Evolutionary conservation across 2,113 vertebrate genomes (phyloP), one percentile per base, ranked within the genome.

Genomic region (Tupaia chinensis): DNA sequence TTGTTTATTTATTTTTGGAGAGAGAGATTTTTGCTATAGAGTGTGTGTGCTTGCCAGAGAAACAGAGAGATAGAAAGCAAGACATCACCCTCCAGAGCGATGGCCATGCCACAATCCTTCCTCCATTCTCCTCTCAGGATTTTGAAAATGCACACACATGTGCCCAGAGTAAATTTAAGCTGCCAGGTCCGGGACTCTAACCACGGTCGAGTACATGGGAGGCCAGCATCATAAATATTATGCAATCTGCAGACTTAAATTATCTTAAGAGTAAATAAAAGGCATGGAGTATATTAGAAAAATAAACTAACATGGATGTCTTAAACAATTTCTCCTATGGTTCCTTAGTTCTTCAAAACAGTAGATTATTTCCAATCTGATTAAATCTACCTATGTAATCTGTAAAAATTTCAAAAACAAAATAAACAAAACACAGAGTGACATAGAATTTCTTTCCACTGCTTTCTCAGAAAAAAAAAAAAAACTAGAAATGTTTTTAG

Each of bases 191-290:
- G 44, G 5, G 44, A 44, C 44, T 44, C 44, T 44, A 44, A 44
- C 44, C 44, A 44, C 44, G 44, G 44, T 44, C 44, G 44, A 44
- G 4, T 44, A 44, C 44, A 44, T 44, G 44, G 44, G 44, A 44
- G 44, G 3, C 44, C 44, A 44, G 44, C 44, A 44, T 44, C 44
- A 44, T 44, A 44, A 44, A 44, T 5, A 44, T 44, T 44, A 44
- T 44, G 44, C 44, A 44, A 44, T 44, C 44, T 44, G 44, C 44
- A 5, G 44, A 44, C 44, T 32, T 92, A 66, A 87, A 81, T 76
- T 91, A 58, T 94, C 65, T 95, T 53, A 92, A 54, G 6, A 56
- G 10, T 72, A 81, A 80, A 89, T 61, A 70, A 93, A 73, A 5
- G 22, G n/a, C 61, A 58, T 9, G 34, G 17, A 29, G 58, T 70